Base-by-base conservation (phyloP, 2,797 vertebrate species). In the Pseudomugil gertrudae region DNA sequence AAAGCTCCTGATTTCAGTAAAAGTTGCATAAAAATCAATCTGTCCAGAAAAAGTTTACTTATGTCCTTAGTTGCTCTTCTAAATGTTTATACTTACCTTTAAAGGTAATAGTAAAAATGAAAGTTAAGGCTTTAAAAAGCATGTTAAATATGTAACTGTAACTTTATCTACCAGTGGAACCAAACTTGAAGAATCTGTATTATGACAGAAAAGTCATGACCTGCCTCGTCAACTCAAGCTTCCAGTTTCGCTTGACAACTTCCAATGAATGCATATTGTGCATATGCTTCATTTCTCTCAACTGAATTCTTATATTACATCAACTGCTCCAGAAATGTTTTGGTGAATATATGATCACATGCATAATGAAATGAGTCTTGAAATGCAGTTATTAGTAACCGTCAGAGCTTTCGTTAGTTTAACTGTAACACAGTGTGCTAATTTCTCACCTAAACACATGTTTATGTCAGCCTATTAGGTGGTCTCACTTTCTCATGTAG, bases 401-500 rank as follows among this genome's bases (percentile, higher is more conserved):
- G 11, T 27, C 65, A 35, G 0, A 45, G 21, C 35, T 62, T 53
- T 57, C 27, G 56, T 74, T 48, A 63, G 27, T 55, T 47, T n/a
- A 61, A 57, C 64, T 60, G 58, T 30, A 30, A 70, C 66, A 74
- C 27, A 52, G 68, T 53, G 24, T 71, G 51, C 3, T 64, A 23
- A 60, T 70, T 66, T 68, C 40, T 47, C 32, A 63, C 67, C 58
- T 51, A n/a, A 47, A 23, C 21, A 65, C 58, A 36, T 73, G 56
- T 66, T 45, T 40, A 58, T 66, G 54, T 69, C 45, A 81, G 68
- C 77, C 19, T 56, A 59, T 84, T 65, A 35, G 84, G 84, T 83
- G 85, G 87, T 84, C 80, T 77, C 13, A 4, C 61, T 63, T 65
- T 66, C 64, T 73, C 65, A 47, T n/a, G 60, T 74, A 69, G 58